Base-by-base conservation (phyloP, 2,113 vertebrate species). In the Aythya baeri region DNA sequence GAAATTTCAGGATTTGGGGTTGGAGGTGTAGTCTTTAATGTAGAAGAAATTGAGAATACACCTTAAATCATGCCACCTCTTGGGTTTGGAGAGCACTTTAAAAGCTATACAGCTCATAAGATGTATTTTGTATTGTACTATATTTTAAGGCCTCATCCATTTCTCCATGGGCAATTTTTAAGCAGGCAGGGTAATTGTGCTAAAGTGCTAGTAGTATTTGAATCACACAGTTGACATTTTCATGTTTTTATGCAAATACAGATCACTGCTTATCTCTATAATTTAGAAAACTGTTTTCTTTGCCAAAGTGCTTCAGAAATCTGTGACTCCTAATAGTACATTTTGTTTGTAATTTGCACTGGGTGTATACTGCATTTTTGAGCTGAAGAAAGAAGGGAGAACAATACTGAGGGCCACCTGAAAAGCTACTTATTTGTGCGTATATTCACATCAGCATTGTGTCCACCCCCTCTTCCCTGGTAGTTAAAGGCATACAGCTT, bases 231-330 rank as follows among this genome's bases (percentile, higher is more conserved):
- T 83, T 80, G 94, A 95, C 72, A 57, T 94, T 91, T 95, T 94
- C 91, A 88, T 95, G 67, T 83, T 89, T 94, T 93, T 95, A 93
- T 94, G 89, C 93, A 94, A 92, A 93, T 96, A 94, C 22, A 66
- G 67, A 89, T 97, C 89, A 83, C 55, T 76, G 41, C 75, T 86
- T 91, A 89, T 91, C 75, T 94, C 67, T 94, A 32, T 92, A 93
- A 89, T 96, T 96, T 89, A 87, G 87, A 86, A 76, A 93, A 91
- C 54, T 71, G 21, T 88, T 96, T 96, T 89, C 70, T 94, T 85
- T 95, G 91, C 55, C 59, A 77, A 83, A 89, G 67, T 80, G 29
- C n/a, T 86, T 96, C 89, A 72, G 50, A 96, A 95, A 89, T 84
- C 58, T 76, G 70, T 79, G 54, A 46, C 59, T 91, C 46, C 44